Base-by-base conservation (phyloP, 2,797 vertebrate genomes). In the Dicrostonyx torquatus region DNA sequence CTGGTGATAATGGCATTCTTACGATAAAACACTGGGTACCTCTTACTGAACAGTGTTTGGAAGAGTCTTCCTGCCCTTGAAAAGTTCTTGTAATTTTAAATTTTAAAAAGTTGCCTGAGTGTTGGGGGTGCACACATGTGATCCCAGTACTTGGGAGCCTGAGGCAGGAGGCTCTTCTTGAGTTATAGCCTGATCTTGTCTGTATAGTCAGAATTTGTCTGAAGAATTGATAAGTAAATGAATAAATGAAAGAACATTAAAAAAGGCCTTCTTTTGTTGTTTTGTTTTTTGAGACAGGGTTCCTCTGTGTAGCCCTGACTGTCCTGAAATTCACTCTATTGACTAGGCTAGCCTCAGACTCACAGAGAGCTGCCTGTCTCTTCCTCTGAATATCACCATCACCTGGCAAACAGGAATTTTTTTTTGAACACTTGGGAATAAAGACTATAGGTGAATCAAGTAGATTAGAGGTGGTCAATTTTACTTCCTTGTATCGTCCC, bases 61-160 rank as follows among this genome's bases (percentile, higher is more conserved):
- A 64, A 84, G 48, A 87, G 26, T 78, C 84, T 80, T 88, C 18
- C 73, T 60, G n/a, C 66, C 64, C 60, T 92, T 50, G 37, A 72
- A 70, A 92, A 90, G 70, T 26, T 31, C 58, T 76, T 83, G 66
- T 9, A 76, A 58, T 93, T 91, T 89, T 58, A 94, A 91, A 31
- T 64, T 48, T 40, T 15, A 66, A 43, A 86, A 85, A 53, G 29
- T 29, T 64, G 17, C 15, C 24, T 0, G 1, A 53, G 62, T 53
- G 48, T 73, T 48, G 8, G 34, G n/a, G 14, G 10, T 40, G 24
- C 22, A 18, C 5, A 31, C 14, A 18, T 50, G 2, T 66, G 37
- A 53, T 10, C 45, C 14, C 14, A 40, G 43, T 48, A 40, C 15
- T 66, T 62, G n/a, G 20, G 40, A 26, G 7, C 45, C 72, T 48